Percentiles rank a stretch among this genome's conserved stretches.
Conservation (phyloP, 2,113 vertebrate species). For the Chrysochloris asiatica region DNA sequence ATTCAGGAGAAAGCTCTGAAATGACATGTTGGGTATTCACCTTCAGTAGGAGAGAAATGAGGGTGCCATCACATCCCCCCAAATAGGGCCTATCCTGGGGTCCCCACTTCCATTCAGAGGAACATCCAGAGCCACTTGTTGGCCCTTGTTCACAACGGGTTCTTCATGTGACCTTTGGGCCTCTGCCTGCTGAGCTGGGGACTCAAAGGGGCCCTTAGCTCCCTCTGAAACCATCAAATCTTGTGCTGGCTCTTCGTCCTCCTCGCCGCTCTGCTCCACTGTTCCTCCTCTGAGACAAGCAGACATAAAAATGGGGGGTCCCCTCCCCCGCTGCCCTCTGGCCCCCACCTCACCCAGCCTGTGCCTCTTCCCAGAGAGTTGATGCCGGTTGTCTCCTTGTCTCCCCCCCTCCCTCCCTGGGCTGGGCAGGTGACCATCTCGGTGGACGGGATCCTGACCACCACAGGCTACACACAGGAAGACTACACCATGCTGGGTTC, state of each 20-base stretch:
- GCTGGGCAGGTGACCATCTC: slow-evolving; percentile 91
- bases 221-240: slow-evolving; percentile 73
- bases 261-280: slow-evolving; percentile 56
- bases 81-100: not conserved
- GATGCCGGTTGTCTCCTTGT: slow-evolving; percentile 82
- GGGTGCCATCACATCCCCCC: not conserved
- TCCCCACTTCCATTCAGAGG: not conserved
- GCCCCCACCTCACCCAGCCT: slow-evolving; percentile 75
- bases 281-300: slow-evolving; percentile 81
- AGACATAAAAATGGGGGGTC: slow-evolving; percentile 82
- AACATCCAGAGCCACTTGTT: not conserved
- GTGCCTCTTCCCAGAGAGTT: slow-evolving; percentile 67
- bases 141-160: fast-evolving
- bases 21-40: no score
- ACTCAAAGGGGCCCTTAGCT: not conserved
- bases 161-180: not conserved
- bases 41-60: not conserved
- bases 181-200: not conserved
- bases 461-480: slow-evolving; percentile 92
- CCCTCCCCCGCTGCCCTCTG: slow-evolving; percentile 82
- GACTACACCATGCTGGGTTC: slow-evolving; percentile 98
- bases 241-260: slow-evolving; percentile 63
- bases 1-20: not conserved
- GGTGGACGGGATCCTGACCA: slow-evolving; percentile 94
- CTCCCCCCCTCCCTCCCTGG: slow-evolving; percentile 68